Conservation (phyloP, 2,113 vertebrate species). For the Prunella fulvescens region DNA sequence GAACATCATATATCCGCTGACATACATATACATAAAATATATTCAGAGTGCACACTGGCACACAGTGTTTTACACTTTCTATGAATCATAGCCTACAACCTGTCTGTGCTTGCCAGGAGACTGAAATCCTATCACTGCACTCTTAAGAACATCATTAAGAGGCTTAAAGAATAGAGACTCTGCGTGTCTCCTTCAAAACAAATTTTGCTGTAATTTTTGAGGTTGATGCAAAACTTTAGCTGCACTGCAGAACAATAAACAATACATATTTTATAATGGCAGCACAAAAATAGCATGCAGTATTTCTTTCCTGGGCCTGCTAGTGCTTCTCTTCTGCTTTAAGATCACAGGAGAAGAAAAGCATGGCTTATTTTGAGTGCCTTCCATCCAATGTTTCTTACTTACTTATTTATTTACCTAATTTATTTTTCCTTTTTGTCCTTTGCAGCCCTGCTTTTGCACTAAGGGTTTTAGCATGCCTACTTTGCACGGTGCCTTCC, state of each 20-base stretch:
- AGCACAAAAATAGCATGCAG: slow-evolving; percentile 64
- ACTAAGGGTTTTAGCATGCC: background rate
- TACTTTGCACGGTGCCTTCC: slow-evolving; percentile 7
- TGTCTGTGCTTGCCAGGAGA: background rate
- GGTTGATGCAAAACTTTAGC: slow-evolving; percentile 64
- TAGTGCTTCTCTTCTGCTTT: slow-evolving; percentile 52
- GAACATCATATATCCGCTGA: background rate
- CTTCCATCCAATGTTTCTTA: background rate
- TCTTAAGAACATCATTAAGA: slow-evolving; percentile 40
- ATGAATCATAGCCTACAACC: background rate
- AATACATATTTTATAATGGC: slow-evolving; percentile 67
- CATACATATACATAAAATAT: background rate
- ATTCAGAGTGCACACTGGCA: background rate
- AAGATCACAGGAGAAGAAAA: slow-evolving; percentile 60
- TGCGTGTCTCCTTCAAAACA: slow-evolving; percentile 46
- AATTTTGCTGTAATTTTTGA: slow-evolving; percentile 64
- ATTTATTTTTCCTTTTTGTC: slow-evolving; percentile 29
- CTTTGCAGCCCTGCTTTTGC: background rate
- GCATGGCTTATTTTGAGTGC: background rate
- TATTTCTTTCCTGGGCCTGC: slow-evolving; percentile 55
- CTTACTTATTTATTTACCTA: slow-evolving; percentile 2
- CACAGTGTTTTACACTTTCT: background rate
- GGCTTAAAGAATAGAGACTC: slow-evolving; percentile 21
- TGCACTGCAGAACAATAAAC: slow-evolving; percentile 61
- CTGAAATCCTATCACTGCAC: background rate